These are phyloP conservation scores for Phyllopteryx taeniolatus DNA, from an alignment of 2,113 vertebrate species.

Conservation along the genomic window DNA sequence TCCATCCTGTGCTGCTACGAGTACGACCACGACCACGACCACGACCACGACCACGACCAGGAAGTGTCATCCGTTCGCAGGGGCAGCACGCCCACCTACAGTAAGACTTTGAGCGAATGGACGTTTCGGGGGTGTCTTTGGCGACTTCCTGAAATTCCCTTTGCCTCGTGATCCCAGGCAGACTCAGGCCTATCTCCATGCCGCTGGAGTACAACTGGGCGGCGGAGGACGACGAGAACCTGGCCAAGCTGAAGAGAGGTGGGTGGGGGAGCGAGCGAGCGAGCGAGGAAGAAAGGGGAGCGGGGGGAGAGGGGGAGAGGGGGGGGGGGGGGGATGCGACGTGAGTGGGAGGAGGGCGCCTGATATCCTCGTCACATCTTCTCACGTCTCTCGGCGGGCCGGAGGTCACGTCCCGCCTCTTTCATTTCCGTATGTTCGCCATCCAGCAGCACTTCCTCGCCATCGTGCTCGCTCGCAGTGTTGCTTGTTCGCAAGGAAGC, in stretches of 20 bases:
- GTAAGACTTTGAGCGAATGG: conserved; percentile 63
- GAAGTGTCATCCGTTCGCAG: conserved; percentile 85
- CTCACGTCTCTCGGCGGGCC: conserved; percentile 56
- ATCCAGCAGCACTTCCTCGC: conserved; percentile 40
- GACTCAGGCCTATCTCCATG: conserved; percentile 98
- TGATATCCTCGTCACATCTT: conserved; percentile 58
- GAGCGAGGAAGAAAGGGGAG: conserved; percentile 44
- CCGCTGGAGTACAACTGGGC: conserved; percentile 99
- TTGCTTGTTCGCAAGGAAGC: conserved; percentile 42
- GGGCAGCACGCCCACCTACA: conserved; percentile 92
- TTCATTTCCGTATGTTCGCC: conserved; percentile 51
- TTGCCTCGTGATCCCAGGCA: conserved; percentile 76
- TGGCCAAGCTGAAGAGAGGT: conserved; percentile 97
- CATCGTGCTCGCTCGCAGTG: conserved; percentile 8
- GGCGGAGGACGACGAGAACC: conserved; percentile 96
- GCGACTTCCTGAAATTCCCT: conserved; percentile 37
- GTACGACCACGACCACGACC: conserved; percentile 94
- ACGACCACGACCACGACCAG: conserved; percentile 93
- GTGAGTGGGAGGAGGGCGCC: conserved; percentile 63
- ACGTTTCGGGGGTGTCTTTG: conserved; percentile 27
- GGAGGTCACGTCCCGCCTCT: conserved; percentile 48
- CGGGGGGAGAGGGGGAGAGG: conserved; percentile 38
- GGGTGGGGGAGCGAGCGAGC: conserved; percentile 80
- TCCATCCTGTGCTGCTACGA: conserved; percentile 95
- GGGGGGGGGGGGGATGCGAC: conserved; percentile 46